A percentile compares a stretch with the other conserved stretches of the same genome.
phyloP scores from a whole-genome alignment of 2,113 vertebrate species.

The Amphilophus citrinellus region DNA sequence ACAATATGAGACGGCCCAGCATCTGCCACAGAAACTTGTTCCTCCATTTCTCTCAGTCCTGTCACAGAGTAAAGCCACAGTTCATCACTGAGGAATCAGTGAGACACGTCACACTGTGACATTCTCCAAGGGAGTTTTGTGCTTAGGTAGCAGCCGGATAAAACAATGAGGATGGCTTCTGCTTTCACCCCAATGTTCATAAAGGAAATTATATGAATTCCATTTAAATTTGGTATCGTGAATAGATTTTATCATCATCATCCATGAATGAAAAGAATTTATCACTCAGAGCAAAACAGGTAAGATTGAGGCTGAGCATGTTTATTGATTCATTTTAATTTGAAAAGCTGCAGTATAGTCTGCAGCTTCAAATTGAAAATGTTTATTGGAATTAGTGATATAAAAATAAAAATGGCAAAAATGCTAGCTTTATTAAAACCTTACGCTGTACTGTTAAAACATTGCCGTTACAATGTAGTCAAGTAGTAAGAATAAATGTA shows the following conservation, averaged over 20 bases:
- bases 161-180: not conserved
- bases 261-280: not conserved
- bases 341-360: not conserved
- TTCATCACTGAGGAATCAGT: slow-evolving; percentile 24
- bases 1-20: slow-evolving; percentile 20
- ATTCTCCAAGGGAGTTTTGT: slow-evolving; percentile 24
- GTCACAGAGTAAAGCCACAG: slow-evolving; percentile 21
- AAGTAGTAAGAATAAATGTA: not conserved
- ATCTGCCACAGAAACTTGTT: slow-evolving; percentile 34
- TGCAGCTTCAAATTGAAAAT: not conserved
- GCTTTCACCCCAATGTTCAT: slow-evolving; percentile 7
- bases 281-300: not conserved
- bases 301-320: not conserved
- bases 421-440: not conserved
- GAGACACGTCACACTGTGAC: slow-evolving; percentile 1
- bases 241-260: slow-evolving; percentile 16
- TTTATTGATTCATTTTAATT: slow-evolving; percentile 27
- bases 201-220: slow-evolving; percentile 19
- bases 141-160: not conserved
- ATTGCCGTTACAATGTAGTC: not conserved
- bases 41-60: slow-evolving; percentile 26
- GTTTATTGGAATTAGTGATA: slow-evolving; percentile 4
- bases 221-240: not conserved
- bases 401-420: not conserved
- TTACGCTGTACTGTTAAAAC: not conserved